Percentiles rank a stretch among this genome's conserved stretches.
phyloP scores from a whole-genome alignment of 2,113 vertebrate genomes.

The Neodontobutis hainanensis region DNA sequence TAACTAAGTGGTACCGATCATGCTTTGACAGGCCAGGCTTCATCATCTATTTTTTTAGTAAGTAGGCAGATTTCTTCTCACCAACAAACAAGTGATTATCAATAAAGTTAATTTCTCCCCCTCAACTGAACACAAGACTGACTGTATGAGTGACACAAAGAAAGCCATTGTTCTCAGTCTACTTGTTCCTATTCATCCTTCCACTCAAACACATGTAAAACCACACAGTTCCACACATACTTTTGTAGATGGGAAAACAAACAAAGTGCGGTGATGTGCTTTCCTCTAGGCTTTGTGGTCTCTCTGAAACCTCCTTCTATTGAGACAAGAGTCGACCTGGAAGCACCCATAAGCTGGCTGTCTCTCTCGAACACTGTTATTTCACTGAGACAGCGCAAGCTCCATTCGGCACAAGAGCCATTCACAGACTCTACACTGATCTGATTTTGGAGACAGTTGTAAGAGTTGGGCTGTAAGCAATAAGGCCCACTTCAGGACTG shows the following conservation, averaged over 20 bases:
- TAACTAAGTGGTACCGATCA: too few relatives aligned
- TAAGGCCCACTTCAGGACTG: conserved; percentile 41
- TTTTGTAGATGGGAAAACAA: conserved; percentile 54
- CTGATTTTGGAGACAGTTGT: conserved; percentile 44
- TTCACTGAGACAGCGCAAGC: conserved; percentile 20
- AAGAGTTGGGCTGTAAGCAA: conserved; percentile 51
- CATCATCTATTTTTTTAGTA: too few relatives aligned
- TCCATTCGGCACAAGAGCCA: conserved; percentile 14
- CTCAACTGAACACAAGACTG: conserved; percentile 34
- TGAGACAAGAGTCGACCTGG: conserved; percentile 57
- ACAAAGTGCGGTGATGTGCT: conserved; percentile 43
- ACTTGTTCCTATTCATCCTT: conserved; percentile 36
- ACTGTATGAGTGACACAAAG: conserved; percentile 33
- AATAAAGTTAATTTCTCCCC: background rate
- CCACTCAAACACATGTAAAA: conserved; percentile 20
- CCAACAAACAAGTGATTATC: too few relatives aligned
- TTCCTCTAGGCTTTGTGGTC: conserved; percentile 50
- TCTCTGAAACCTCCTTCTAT: conserved; percentile 53
- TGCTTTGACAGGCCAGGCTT: too few relatives aligned
- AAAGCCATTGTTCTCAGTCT: conserved; percentile 57
- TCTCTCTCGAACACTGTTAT: conserved; percentile 36
- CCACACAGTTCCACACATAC: conserved; percentile 8
- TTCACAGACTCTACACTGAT: conserved; percentile 59
- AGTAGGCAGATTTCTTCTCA: too few relatives aligned
- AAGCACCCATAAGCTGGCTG: conserved; percentile 48